phyloP scores from a whole-genome alignment of 2,888 invertebrate species.

The Cryptus armator region DNA sequence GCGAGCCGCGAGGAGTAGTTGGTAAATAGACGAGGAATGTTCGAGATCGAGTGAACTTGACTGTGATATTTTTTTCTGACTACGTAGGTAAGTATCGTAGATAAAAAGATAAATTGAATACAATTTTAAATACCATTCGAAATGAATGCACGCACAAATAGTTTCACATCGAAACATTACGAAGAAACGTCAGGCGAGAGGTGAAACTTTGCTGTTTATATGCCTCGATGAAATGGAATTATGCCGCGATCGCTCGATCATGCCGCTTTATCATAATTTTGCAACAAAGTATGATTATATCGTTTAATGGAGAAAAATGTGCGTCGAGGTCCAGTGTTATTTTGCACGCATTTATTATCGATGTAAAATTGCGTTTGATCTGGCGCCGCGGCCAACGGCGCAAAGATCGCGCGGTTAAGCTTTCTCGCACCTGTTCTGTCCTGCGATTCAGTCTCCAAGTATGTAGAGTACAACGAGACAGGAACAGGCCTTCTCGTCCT shows the following conservation, averaged over 20 bases:
- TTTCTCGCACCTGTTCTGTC: slow-evolving; percentile 24
- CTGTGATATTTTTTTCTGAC: too few species aligned
- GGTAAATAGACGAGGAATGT: too few species aligned
- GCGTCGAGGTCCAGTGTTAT: slow-evolving; percentile 4
- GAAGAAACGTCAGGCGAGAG: background rate
- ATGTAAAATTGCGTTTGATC: slow-evolving; percentile 43
- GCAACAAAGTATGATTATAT: slow-evolving; percentile 37
- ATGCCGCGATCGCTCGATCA: slow-evolving; percentile 4
- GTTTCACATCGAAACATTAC: background rate
- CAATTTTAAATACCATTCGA: too few species aligned
- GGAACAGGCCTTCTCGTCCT: background rate
- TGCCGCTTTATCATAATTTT: slow-evolving; percentile 33
- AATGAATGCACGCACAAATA: too few species aligned
- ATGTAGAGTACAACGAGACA: background rate
- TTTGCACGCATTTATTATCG: slow-evolving; percentile 46
- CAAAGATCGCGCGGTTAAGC: slow-evolving; percentile 9
- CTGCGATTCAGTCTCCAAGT: background rate
- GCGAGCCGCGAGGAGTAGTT: too few species aligned
- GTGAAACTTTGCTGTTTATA: background rate
- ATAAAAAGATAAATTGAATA: too few species aligned
- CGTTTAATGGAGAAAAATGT: slow-evolving; percentile 46
- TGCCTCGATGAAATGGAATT: background rate
- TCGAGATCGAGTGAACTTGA: too few species aligned
- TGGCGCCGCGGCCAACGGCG: slow-evolving; percentile 41
- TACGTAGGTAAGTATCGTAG: too few species aligned